Conservation (phyloP, 2,797 vertebrate species). For the Lacerta agilis region DNA sequence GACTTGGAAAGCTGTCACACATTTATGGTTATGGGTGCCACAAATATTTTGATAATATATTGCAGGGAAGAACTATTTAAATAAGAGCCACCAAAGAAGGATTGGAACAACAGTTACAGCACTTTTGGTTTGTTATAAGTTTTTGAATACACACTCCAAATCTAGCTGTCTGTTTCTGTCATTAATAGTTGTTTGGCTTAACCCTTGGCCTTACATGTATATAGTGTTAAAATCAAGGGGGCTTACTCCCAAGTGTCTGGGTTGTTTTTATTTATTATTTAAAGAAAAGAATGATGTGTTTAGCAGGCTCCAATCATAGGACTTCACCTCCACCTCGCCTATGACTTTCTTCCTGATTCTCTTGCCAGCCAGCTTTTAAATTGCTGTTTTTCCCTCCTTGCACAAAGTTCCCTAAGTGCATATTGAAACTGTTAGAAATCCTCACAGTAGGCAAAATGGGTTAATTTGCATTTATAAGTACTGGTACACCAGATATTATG, state of each 20-base stretch:
- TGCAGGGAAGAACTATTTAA: neutral
- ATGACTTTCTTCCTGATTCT: neutral
- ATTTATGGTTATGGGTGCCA: neutral
- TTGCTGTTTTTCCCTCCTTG: neutral
- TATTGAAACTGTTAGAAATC: no score
- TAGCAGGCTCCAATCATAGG: neutral
- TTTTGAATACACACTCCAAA: neutral
- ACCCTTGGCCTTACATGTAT: neutral
- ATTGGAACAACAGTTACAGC: neutral
- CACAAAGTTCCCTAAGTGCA: neutral
- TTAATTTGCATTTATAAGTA: no score
- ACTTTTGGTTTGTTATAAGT: no score
- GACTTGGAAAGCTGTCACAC: neutral
- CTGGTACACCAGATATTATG: no score
- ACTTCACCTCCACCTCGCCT: neutral
- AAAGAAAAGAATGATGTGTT: neutral
- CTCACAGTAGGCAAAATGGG: no score
- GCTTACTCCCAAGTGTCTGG: neutral
- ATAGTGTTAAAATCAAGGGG: neutral
- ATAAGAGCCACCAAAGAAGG: neutral
- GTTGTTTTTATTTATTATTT: neutral
- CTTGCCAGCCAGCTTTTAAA: neutral
- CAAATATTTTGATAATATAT: neutral
- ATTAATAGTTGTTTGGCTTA: neutral
- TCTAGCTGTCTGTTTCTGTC: neutral